Conservation (phyloP, 2,888 invertebrate genomes). For the Hypena proboscidalis region DNA sequence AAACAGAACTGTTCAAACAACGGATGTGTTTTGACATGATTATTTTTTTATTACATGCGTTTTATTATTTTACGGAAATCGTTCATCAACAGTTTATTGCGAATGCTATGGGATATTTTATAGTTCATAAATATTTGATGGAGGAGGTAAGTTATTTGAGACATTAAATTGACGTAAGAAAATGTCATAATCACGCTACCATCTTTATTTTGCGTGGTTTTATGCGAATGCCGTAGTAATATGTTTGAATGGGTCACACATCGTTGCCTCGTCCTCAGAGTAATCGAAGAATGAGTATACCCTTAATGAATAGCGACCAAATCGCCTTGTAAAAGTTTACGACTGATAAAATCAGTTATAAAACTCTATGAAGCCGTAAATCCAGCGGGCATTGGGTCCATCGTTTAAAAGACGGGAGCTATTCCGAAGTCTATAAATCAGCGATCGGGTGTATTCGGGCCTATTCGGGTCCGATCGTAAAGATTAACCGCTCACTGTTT, state of each 20-base stretch:
- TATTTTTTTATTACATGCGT: conserved; percentile 39
- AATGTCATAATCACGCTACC: conserved; percentile 29
- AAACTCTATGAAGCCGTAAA: conserved; percentile 79
- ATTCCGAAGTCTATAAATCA: conserved; percentile 78
- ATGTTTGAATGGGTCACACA: conserved; percentile 12
- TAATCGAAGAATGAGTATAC: conserved; percentile 29
- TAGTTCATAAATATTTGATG: conserved; percentile 40
- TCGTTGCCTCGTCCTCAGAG: conserved; percentile 6
- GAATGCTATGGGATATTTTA: conserved; percentile 36
- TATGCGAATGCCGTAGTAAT: conserved; percentile 3
- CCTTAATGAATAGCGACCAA: conserved; percentile 65
- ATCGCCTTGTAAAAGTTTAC: conserved; percentile 78
- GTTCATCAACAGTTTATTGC: conserved; percentile 43
- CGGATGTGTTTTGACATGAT: conserved; percentile 47
- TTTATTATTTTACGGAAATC: conserved; percentile 44
- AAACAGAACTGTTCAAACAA: conserved; percentile 39
- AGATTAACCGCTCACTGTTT: conserved; percentile 74
- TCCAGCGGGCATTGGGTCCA: conserved; percentile 60
- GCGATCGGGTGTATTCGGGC: conserved; percentile 66
- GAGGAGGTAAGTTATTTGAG: conserved; percentile 33
- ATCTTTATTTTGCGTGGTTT: conserved; percentile 15
- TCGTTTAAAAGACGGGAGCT: conserved; percentile 76
- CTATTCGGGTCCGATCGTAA: conserved; percentile 71
- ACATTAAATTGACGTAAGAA: conserved; percentile 18
- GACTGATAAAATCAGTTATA: conserved; percentile 83